Conservation (phyloP, 2,113 vertebrate genomes). For the Cebidichthys violaceus region DNA sequence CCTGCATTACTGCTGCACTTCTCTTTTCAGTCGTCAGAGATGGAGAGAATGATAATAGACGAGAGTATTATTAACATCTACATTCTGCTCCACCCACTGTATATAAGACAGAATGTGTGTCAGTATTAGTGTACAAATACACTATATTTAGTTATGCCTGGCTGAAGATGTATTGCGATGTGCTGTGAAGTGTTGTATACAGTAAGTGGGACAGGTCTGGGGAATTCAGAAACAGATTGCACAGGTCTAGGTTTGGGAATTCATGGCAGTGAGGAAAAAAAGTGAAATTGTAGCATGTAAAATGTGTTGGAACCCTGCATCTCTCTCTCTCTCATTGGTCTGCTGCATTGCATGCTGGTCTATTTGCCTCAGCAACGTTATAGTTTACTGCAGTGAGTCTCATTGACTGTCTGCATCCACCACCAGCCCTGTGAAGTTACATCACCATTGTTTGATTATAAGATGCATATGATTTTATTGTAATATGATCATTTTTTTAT, state of each 20-base stretch:
- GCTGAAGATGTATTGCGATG: background rate
- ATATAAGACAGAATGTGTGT: background rate
- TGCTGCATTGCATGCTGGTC: constrained; percentile 75
- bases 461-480: too few species aligned
- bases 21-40: background rate
- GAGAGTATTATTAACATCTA: background rate
- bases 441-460: accelerated
- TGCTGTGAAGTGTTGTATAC: background rate
- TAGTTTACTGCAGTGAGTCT: constrained; percentile 11
- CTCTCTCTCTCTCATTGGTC: constrained; percentile 27
- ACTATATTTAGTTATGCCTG: background rate
- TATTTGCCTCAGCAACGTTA: background rate
- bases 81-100: background rate
- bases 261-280: too few species aligned
- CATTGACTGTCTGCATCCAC: constrained; percentile 2
- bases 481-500: too few species aligned
- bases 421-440: background rate
- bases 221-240: background rate
- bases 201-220: background rate
- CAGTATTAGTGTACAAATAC: background rate
- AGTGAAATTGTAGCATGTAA: constrained; percentile 27
- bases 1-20: constrained; percentile 31
- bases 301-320: constrained; percentile 37
- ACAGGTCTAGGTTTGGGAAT: too few species aligned
- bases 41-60: background rate